Evolutionary conservation across 2,113 vertebrate species (phyloP), one percentile per base, ranked within the genome.

Genomic region (Picathartes gymnocephalus): DNA sequence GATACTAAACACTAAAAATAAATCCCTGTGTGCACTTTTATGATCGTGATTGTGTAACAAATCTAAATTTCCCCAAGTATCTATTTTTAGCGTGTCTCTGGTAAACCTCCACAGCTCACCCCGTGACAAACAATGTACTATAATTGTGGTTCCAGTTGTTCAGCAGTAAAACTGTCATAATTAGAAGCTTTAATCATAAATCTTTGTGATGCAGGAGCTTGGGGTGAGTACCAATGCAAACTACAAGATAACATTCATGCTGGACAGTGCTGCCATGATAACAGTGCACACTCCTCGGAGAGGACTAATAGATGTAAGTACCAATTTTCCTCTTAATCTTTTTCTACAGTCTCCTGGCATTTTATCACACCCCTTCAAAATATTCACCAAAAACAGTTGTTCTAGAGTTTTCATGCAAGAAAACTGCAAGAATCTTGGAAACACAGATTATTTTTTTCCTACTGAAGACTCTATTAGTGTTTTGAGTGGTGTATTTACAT

Each of bases 201-300:
- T 77, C 19, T 94, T 85, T 96, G 69, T 95, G 89, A 79, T 97
- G n/a, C 94, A 99, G 99, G 99, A 99, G 92, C 98, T 99, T 65
- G 99, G 99, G 77, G 99, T 99, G 97, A 99, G 98, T 9, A 99
- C 99, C 86, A 99, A 99, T 94, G 98, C 99, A 21, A 99, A 99
- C 97, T 99, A 99, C 98, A 99, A 99, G 98, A 98, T 99, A 80
- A 99, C 99, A 13, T 99, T 99, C 97, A 99, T 99, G 99, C 95
- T 99, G 98, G 99, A 99, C 97, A 99, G 99, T 86, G 99, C 98
- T 86, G 99, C 99, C 88, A 99, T 99, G 99, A 99, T 99, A 97
- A 99, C 99, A 8, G 99, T 99, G 30, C 99, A 99, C 95, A 99
- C 99, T 13, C 99, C 99, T 17, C 98, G 99, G 71, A 98, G 99